Percentiles rank a stretch among this genome's conserved stretches.
phyloP scores from a whole-genome alignment of 2,888 invertebrate species.

The Pachycephus smyrnensis region DNA sequence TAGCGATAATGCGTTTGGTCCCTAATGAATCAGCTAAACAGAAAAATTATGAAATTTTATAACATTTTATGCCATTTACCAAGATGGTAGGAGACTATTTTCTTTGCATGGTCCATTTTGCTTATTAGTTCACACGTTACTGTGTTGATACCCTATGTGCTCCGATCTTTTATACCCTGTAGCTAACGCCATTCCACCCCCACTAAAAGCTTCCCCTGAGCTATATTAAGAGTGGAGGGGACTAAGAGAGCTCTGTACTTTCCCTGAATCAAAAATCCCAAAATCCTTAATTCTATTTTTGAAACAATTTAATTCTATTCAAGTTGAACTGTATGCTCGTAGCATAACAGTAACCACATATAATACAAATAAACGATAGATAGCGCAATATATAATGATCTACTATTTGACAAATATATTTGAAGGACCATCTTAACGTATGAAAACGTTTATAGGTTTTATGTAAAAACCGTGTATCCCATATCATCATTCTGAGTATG shows the following conservation, averaged over 20 bases:
- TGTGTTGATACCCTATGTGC: constrained; percentile 31
- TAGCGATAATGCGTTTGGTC: no score
- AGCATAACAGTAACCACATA: no score
- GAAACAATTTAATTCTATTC: no score
- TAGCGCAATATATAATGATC: no score
- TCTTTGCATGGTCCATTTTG: constrained; percentile 35
- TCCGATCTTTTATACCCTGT: constrained; percentile 48
- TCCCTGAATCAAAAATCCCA: neutral
- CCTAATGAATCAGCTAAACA: no score
- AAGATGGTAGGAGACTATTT: constrained; percentile 28
- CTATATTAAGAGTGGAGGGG: neutral
- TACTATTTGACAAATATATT: no score
- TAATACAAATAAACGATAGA: no score
- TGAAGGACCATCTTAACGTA: neutral
- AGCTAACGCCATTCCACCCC: constrained; percentile 41
- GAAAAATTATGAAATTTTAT: neutral
- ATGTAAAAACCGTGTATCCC: neutral
- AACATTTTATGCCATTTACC: constrained; percentile 31
- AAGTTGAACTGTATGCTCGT: no score
- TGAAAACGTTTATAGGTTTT: constrained; percentile 1
- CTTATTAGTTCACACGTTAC: constrained; percentile 31
- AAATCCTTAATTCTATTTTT: no score
- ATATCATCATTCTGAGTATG: neutral
- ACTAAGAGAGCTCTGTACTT: neutral
- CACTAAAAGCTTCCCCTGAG: constrained; percentile 20